Evolutionary conservation across 2,797 vertebrate genomes (phyloP), one percentile per base, ranked within the genome.

Genomic region (Simalia tracyae): DNA sequence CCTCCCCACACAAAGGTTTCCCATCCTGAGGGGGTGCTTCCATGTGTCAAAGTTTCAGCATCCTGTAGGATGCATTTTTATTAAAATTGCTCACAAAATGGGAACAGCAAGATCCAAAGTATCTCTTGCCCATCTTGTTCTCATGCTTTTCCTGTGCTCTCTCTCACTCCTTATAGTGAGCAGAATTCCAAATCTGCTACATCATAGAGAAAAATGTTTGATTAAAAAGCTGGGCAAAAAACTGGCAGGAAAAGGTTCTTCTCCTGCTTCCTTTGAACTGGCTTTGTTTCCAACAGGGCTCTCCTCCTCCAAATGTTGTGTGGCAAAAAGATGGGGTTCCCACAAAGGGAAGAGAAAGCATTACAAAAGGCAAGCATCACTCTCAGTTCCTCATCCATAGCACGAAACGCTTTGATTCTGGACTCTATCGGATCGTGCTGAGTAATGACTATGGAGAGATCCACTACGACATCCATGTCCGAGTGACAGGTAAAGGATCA

Each of bases 361-460:
- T 98, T 95, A 97, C 95, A 84, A 97, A 97, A 84, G 95, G 96
- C 88, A 96, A 97, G 86, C 97, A 93, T 87, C 94, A 96, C 95
- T 97, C 97, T 59, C 95, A 98, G 95, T 96, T 98, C 93, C 96
- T 98, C 93, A 96, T 96, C 92, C 95, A 95, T 76, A 97, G 96
- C 4, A 96, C 91, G 84, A 96, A 96, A 85, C 59, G 87, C 86
- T 96, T 95, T 0, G 95, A 98, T 96, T 97, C 97, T 2, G 97
- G 97, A 8, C 12, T 96, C 7, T 97, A 97, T 92, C 87, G 91
- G 1, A 92, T 95, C 24, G 92, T 96, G 92, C 95, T 98, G 90
- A 96, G 94, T 92, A 98, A 97, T 0, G 96, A 96, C 90, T 96
- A 93, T 3, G 94, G 97, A 93, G 95, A 97, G 90, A 92, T 95